Conservation (phyloP, 1,140 invertebrate genomes). For the Drosophila parvula region DNA sequence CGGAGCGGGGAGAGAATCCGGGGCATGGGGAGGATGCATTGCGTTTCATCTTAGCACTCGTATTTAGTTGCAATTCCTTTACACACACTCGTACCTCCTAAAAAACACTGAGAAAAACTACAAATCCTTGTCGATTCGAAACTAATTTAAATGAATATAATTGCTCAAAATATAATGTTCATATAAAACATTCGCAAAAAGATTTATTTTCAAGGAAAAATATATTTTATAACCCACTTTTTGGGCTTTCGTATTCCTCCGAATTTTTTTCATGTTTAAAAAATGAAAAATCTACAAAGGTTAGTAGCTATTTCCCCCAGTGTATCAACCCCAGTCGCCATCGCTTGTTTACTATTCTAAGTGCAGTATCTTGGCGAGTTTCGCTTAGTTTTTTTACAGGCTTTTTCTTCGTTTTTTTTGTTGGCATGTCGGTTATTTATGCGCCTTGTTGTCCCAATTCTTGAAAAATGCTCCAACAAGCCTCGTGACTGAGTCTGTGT, state of each 20-base stretch:
- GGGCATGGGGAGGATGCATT: conserved; percentile 40
- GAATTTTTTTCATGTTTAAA: background rate
- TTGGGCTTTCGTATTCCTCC: too few relatives aligned
- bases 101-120: background rate
- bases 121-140: background rate
- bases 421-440: conserved; percentile 80
- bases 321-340: conserved; percentile 18
- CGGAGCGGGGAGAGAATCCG: background rate
- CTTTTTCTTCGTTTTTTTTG: conserved; percentile 17
- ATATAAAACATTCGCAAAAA: too few relatives aligned
- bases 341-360: conserved; percentile 77
- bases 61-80: conserved; percentile 74
- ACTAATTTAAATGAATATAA: background rate
- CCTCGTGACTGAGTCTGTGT: conserved; percentile 28
- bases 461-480: conserved; percentile 65
- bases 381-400: conserved; percentile 52
- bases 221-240: too few relatives aligned
- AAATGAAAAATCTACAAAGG: background rate
- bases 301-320: background rate
- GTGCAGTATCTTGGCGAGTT: conserved; percentile 64
- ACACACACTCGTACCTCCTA: conserved; percentile 19
- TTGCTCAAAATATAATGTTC: background rate
- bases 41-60: conserved; percentile 71
- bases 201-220: too few relatives aligned
- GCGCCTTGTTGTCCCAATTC: conserved; percentile 79